Evolutionary conservation across 2,113 vertebrate genomes (phyloP), one percentile per base, ranked within the genome.

Genomic region (Gadus chalcogrammus): DNA sequence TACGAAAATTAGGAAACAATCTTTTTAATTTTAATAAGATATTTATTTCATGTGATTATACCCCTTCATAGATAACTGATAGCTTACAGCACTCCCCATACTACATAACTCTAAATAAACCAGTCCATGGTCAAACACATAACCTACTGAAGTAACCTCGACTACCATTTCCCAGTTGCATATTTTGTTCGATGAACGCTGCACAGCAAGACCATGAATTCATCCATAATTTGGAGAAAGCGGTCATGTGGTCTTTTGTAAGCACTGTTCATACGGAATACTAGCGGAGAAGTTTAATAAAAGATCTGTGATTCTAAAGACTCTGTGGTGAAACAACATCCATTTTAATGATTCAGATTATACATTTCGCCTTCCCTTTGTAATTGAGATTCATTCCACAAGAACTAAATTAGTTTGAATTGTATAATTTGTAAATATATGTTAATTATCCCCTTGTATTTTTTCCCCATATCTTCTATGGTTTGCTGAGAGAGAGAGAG

Each of bases 401-500:
- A 82, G 76, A 82, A 69, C 77, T 76, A 87, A 90, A 89, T 88
- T 82, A 85, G 81, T 89, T 89, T 89, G 86, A 90, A 90, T 85
- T 84, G 84, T 78, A 84, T 86, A 82, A 89, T 91, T 91, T 90
- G 89, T 87, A 87, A 88, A 90, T 88, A 87, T 87, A 87, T 91
- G 82, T 86, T 90, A 92, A 92, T 89, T 87, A 89, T 77, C 74
- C 80, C 72, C 64, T 72, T 83, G 85, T 85, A 72, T 58, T 16
- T 5, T 58, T 58, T 16, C 55, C 12, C 55, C 12, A 48, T 13
- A 75, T 69, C 73, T 62, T 7, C 22, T 84, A 69, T 48, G 38
- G 48, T 77, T 79, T 85, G 69, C 75, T 73, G 17, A 81, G 74
- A 61, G 65, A 68, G 73, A 68, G 65, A 68, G 73, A 68, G 56